Evolutionary conservation across 2,888 invertebrate genomes (phyloP).

Genomic region (Parelbella ahira): DNA sequence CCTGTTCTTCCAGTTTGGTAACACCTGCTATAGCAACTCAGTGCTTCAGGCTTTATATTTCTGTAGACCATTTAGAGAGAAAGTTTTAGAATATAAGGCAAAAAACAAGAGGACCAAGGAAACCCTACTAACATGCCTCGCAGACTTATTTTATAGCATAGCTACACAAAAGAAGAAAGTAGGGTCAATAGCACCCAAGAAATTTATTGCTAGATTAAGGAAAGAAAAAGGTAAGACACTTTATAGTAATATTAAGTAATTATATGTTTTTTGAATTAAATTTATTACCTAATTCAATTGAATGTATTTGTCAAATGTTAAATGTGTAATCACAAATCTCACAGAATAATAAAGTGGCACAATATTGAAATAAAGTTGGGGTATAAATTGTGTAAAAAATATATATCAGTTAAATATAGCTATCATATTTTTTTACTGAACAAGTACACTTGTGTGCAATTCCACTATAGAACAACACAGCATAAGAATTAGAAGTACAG

Average conservation of each 20-base stretch:
- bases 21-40: conserved; percentile 99
- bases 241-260: not conserved
- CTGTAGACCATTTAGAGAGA: conserved; percentile 99
- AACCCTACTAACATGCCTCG: conserved; percentile 97
- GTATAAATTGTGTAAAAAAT: no score
- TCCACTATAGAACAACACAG: no score
- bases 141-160: conserved; percentile 99
- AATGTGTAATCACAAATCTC: no score
- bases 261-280: no score
- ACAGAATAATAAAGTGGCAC: no score
- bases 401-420: no score
- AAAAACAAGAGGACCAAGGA: conserved; percentile 98
- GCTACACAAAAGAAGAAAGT: conserved; percentile 99
- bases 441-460: no score
- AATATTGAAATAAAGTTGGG: no score
- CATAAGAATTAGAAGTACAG: no score
- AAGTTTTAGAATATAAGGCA: conserved; percentile 98
- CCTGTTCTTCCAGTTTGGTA: conserved; percentile 97
- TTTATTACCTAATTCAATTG: no score
- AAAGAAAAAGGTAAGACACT: conserved; percentile 94
- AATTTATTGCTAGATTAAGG: conserved; percentile 98
- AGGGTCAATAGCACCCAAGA: conserved; percentile 99
- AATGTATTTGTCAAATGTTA: no score
- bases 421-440: no score
- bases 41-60: conserved; percentile 99